Evolutionary conservation across 2,797 vertebrate species (phyloP).

Genomic region (Glossophaga mutica): DNA sequence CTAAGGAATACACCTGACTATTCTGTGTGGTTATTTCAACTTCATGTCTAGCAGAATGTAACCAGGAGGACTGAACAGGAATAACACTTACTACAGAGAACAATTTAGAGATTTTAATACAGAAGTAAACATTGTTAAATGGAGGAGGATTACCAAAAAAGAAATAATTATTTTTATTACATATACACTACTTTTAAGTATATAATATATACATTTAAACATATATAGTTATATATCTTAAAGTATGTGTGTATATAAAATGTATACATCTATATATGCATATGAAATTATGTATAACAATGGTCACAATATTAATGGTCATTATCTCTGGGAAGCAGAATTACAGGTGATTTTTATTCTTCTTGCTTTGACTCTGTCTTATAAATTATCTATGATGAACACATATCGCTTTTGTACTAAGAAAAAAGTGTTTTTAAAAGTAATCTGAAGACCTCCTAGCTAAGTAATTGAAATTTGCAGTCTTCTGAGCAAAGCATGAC

Average conservation of each 20-base stretch:
- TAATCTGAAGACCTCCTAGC: slow-evolving; percentile 53
- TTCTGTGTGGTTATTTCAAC: slow-evolving; percentile 19
- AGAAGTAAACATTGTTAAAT: background rate
- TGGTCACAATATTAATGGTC: background rate
- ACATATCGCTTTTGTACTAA: slow-evolving; percentile 46
- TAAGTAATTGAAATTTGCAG: slow-evolving; percentile 57
- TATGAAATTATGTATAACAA: background rate
- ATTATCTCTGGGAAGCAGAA: slow-evolving; percentile 41
- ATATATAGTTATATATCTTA: background rate
- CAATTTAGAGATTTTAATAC: slow-evolving; percentile 47
- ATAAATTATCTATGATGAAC: slow-evolving; percentile 47
- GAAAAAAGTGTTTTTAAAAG: slow-evolving; percentile 24
- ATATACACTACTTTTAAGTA: background rate
- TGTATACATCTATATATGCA: background rate
- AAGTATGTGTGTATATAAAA: background rate
- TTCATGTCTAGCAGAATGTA: background rate
- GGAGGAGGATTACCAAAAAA: background rate
- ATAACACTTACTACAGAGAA: background rate
- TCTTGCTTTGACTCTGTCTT: slow-evolving; percentile 50
- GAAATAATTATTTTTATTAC: background rate
- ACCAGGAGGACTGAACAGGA: background rate
- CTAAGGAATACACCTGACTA: background rate
- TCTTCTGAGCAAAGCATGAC: slow-evolving; percentile 44
- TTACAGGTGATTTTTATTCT: slow-evolving; percentile 41
- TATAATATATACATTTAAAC: background rate